Percentiles rank a stretch among this genome's conserved stretches.
These are phyloP conservation scores for Isichthys henryi DNA, from an alignment of 2,113 vertebrate genomes.

Conservation along the genomic window DNA sequence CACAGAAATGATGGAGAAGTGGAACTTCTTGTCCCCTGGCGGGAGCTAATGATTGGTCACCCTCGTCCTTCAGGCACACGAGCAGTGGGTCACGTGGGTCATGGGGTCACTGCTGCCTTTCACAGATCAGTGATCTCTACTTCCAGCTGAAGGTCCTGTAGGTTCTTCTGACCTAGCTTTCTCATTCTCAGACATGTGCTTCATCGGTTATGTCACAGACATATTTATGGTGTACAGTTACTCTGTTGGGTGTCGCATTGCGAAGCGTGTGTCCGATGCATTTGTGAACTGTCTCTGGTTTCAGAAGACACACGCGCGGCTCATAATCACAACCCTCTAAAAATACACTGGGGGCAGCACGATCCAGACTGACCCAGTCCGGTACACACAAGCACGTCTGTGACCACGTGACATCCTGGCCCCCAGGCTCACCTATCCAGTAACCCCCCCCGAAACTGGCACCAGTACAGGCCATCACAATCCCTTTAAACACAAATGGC, in stretches of 20 bases:
- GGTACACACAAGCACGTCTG: background rate
- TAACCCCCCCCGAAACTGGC: background rate
- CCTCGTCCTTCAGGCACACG: background rate
- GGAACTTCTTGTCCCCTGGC: background rate
- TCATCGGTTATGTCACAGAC: background rate
- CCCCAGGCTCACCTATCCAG: background rate
- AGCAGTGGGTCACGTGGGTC: background rate
- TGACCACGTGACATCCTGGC: background rate
- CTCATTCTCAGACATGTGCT: background rate
- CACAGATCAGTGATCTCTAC: background rate
- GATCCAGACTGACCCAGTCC: background rate
- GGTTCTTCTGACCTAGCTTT: background rate
- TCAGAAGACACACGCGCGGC: background rate
- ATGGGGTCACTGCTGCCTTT: background rate
- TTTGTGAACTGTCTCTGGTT: background rate
- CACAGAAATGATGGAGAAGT: background rate
- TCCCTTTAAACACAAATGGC: background rate
- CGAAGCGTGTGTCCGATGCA: background rate
- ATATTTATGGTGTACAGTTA: background rate
- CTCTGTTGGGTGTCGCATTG: background rate
- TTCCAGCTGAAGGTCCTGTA: background rate
- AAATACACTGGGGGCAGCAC: background rate
- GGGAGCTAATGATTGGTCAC: background rate
- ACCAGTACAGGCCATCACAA: background rate
- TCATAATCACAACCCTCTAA: background rate